These are phyloP conservation scores for Tragelaphus scriptus DNA, from an alignment of 2,113 vertebrate genomes.

Conservation along the genomic window DNA sequence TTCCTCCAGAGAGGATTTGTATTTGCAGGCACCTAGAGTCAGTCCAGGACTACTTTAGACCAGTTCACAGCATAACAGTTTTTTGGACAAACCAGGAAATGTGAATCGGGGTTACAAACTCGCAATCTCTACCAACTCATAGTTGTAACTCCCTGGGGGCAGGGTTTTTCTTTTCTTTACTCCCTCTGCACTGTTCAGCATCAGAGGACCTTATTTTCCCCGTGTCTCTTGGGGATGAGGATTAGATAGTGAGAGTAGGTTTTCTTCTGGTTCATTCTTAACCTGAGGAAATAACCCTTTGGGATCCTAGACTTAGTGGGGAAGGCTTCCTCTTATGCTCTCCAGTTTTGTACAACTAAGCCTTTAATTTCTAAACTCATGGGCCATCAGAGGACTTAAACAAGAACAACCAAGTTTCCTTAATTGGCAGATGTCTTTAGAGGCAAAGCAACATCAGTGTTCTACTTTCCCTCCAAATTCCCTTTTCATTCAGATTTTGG, in stretches of 20 bases:
- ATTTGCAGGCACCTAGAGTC: background rate
- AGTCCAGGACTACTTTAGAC: background rate
- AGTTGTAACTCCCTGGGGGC: background rate
- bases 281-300: background rate
- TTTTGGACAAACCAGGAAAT: background rate
- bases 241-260: background rate
- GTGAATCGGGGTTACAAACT: background rate
- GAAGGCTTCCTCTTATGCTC: background rate
- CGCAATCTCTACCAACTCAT: background rate
- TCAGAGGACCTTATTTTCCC: background rate
- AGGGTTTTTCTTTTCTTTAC: background rate
- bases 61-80: background rate
- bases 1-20: background rate
- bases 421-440: background rate
- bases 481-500: background rate
- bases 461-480: background rate
- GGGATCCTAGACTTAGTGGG: background rate
- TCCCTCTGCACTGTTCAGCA: background rate
- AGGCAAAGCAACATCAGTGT: background rate
- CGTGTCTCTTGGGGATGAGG: background rate
- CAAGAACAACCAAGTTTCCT: background rate
- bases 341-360: background rate
- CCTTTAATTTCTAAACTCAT: background rate
- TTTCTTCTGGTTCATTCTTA: background rate
- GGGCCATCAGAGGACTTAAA: background rate